Evolutionary conservation across 2,113 vertebrate genomes (phyloP).

Genomic region (Rhadina sibilatrix): DNA sequence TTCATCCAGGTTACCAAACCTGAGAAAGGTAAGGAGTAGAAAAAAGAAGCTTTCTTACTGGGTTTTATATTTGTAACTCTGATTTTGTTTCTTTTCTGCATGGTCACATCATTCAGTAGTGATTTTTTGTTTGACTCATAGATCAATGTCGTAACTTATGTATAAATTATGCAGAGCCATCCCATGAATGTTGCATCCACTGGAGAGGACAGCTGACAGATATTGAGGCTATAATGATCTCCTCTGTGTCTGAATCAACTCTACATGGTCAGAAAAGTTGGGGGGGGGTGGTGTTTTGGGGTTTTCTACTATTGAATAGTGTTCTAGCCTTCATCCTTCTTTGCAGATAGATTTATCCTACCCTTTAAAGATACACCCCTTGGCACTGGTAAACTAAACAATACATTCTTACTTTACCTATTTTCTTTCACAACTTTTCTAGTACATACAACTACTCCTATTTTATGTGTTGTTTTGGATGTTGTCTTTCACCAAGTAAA

Average conservation of each 20-base stretch:
- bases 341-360: neutral
- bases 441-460: neutral
- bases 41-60: neutral
- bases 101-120: neutral
- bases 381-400: neutral
- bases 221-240: neutral
- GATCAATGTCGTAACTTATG: neutral
- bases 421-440: neutral
- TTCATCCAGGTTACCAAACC: neutral
- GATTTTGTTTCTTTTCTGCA: neutral
- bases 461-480: neutral
- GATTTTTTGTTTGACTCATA: neutral
- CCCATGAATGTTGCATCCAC: neutral
- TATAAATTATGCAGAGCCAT: neutral
- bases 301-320: neutral
- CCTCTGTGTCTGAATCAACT: neutral
- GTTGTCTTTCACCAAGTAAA: neutral
- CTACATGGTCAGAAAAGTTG: neutral
- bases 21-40: neutral
- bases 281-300: fast-evolving
- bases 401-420: neutral
- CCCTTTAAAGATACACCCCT: neutral
- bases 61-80: neutral
- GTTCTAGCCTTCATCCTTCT: neutral
- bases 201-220: neutral